These are phyloP conservation scores for Thymelicus acteon DNA, from an alignment of 2,888 invertebrate genomes.

Conservation along the genomic window DNA sequence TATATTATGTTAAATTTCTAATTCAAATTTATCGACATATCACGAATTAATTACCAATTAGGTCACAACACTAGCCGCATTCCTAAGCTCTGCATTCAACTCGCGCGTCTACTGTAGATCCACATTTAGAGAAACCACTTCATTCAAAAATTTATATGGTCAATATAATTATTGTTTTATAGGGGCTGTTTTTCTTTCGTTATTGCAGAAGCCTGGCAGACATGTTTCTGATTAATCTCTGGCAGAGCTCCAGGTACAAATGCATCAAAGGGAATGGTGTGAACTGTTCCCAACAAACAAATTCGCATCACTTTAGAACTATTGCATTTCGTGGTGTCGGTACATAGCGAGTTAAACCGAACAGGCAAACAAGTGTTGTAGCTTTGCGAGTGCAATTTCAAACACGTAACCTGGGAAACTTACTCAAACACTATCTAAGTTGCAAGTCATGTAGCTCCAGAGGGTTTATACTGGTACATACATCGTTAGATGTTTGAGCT, in stretches of 20 bases:
- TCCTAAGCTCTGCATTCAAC: too few species aligned
- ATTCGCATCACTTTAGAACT: neutral
- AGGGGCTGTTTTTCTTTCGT: too few species aligned
- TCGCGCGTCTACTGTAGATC: too few species aligned
- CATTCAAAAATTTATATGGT: too few species aligned
- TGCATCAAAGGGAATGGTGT: neutral
- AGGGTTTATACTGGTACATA: neutral
- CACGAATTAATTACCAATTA: too few species aligned
- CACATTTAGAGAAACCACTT: too few species aligned
- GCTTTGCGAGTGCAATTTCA: neutral
- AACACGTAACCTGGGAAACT: neutral
- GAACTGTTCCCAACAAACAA: neutral
- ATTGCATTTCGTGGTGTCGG: neutral
- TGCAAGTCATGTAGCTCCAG: neutral
- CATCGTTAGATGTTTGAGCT: conserved; percentile 1
- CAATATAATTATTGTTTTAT: too few species aligned
- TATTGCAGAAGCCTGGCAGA: too few species aligned
- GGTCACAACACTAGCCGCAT: too few species aligned
- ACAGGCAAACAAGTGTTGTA: neutral
- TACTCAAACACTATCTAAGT: neutral
- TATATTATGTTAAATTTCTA: too few species aligned
- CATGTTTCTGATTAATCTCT: too few species aligned
- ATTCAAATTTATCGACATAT: too few species aligned
- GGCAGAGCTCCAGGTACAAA: neutral
- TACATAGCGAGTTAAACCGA: neutral